Percentiles rank a stretch among this genome's conserved stretches.
Evolutionary conservation across 1,140 invertebrate genomes (phyloP).

Genomic region (Cydia splendana): DNA sequence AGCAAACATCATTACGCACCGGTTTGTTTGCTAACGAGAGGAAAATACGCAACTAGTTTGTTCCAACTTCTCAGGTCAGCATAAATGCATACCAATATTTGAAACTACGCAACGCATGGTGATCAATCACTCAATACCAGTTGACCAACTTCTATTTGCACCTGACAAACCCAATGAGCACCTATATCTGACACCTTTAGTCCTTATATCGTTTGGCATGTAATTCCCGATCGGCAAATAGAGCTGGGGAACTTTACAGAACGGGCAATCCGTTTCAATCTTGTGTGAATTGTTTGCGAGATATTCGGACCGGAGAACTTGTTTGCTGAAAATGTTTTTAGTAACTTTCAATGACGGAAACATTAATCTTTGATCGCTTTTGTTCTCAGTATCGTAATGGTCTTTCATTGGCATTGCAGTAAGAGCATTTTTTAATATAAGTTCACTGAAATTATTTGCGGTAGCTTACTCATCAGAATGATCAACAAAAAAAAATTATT

Average conservation of each 20-base stretch:
- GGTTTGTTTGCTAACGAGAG: conserved; percentile 22
- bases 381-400: not conserved
- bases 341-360: conserved; percentile 18
- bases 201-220: conserved; percentile 7
- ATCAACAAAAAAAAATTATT: no score
- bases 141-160: conserved; percentile 6
- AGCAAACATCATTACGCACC: conserved; percentile 23
- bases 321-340: conserved; percentile 21
- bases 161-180: not conserved
- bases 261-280: conserved; percentile 32
- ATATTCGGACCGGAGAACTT: conserved; percentile 24
- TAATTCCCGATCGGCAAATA: conserved; percentile 4
- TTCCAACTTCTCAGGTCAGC: conserved; percentile 28
- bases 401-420: not conserved
- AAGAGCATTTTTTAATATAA: not conserved
- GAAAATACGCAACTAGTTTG: conserved; percentile 32
- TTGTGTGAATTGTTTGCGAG: conserved; percentile 31
- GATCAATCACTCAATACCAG: conserved; percentile 29
- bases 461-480: no score
- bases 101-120: conserved; percentile 26
- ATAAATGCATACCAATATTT: conserved; percentile 33
- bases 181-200: not conserved
- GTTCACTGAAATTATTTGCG: no score
- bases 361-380: not conserved
- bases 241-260: conserved; percentile 27